Conservation (phyloP, 2,113 vertebrate genomes). For the Lasiurus cinereus region DNA sequence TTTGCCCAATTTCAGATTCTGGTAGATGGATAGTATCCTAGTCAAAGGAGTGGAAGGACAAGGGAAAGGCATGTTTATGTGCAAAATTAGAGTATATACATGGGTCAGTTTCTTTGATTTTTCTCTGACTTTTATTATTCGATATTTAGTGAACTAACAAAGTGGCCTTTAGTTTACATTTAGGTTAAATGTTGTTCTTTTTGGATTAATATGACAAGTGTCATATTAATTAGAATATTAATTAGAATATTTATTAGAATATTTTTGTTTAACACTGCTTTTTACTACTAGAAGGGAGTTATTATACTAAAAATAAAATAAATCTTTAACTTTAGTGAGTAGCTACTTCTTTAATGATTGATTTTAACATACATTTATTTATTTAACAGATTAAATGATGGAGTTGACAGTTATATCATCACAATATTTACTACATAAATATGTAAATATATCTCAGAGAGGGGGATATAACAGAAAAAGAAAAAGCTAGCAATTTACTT, state of each 20-base stretch:
- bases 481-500: neutral
- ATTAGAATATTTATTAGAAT: no score
- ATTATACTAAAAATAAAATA: slow-evolving; percentile 25
- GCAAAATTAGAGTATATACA: neutral
- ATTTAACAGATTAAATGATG: slow-evolving; percentile 42
- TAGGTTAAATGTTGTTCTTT: slow-evolving; percentile 4
- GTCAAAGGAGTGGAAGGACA: neutral
- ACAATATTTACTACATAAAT: neutral
- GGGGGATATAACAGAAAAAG: neutral
- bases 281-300: neutral
- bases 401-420: neutral
- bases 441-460: neutral
- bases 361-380: neutral
- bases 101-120: neutral
- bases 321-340: slow-evolving; percentile 19
- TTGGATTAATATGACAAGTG: neutral
- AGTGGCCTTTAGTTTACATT: neutral
- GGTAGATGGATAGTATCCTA: neutral
- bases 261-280: slow-evolving; percentile 52
- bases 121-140: slow-evolving; percentile 31
- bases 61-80: neutral
- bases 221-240: no score
- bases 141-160: neutral
- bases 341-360: slow-evolving; percentile 5
- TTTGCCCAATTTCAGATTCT: neutral